These are phyloP conservation scores for Odontocerum albicorne DNA, from an alignment of 2,888 invertebrate species.

Conservation along the genomic window DNA sequence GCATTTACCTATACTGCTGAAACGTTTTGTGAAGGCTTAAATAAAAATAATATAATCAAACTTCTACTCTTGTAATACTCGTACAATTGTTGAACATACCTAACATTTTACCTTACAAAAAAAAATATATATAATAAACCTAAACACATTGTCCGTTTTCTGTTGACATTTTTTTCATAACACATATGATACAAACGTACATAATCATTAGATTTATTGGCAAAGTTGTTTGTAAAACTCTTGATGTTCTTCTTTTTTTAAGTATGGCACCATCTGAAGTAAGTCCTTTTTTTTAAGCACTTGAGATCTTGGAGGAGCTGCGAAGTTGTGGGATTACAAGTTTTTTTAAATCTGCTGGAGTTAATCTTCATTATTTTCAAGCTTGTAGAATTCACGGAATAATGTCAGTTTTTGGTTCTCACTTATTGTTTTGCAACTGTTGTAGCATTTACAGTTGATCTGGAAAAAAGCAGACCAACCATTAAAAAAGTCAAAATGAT, in stretches of 20 bases:
- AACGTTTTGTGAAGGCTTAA: neutral
- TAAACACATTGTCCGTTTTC: neutral
- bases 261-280: neutral
- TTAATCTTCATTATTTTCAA: conserved; percentile 8
- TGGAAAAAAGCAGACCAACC: too few species aligned
- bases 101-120: neutral
- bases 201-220: neutral
- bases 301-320: neutral
- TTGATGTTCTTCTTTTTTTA: neutral
- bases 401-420: too few species aligned
- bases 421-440: too few species aligned
- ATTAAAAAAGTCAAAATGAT: too few species aligned
- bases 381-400: too few species aligned
- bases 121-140: neutral
- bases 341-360: neutral
- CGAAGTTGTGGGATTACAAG: neutral
- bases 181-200: neutral
- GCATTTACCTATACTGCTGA: too few species aligned
- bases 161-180: neutral
- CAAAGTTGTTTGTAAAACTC: neutral
- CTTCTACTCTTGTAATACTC: neutral
- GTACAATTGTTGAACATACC: neutral
- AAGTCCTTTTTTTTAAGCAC: neutral
- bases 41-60: neutral
- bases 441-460: too few species aligned